Evolutionary conservation across 2,888 invertebrate species (phyloP), one percentile per base, ranked within the genome.

Genomic region (Rugalucina vietnamica): DNA sequence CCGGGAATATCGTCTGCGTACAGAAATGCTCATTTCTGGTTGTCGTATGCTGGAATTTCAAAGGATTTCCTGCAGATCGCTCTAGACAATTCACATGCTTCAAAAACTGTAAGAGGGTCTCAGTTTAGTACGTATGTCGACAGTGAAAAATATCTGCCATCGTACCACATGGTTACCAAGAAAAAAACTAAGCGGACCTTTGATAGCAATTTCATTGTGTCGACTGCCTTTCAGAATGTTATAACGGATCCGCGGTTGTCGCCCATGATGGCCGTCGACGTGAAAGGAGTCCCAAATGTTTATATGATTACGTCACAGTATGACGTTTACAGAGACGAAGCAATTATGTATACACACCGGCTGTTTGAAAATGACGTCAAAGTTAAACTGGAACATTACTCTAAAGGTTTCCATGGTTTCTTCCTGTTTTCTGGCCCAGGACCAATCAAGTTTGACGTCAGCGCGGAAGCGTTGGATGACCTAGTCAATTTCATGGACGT

Each of bases 241-340:
- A 73, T 91, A 0, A 86, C 88, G 37, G 91, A 92, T 50, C 79
- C 90, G 10, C 82, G 90, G 43, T 93, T 95, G 60, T 92, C 93
- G 36, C 95, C 95, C 10, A 91, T 95, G 89, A 92, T 95, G 91
- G 87, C 91, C 8, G 86, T 73, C 5, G 89, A 93, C 78, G 81
- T 94, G 18, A 79, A 83, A 10, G 91, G 90, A 14, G 85, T 94
- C 54, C 94, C 95, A 0, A 89, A 91, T 43, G 91, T 95, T 1
- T 94, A 94, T 76, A 89, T 95, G 60, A 89, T 94, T 12, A 94
- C 95, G 24, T 93, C 94, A 39, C 94, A 95, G 69, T 94, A 93
- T 86, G 95, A 95, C 81, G 93, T 95, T 2, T 90, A 95, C 14
- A 87, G 95, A 2, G 95, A 95, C 85, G 95, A 95, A 82, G 94